Conservation (phyloP, 2,113 vertebrate genomes). For the Nycticebus coucang region DNA sequence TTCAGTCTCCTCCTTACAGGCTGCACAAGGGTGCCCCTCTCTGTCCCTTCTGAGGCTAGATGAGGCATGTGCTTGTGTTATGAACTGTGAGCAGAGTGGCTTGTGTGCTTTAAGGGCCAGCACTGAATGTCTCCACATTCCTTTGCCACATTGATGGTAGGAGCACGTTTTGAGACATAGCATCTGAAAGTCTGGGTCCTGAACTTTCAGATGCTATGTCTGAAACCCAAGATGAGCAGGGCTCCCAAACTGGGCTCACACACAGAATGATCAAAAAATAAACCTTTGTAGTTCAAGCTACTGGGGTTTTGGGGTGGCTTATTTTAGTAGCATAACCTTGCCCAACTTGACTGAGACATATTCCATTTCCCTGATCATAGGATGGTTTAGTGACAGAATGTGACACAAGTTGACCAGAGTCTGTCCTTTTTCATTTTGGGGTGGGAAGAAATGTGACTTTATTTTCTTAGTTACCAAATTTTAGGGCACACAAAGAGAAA, state of each 20-base stretch:
- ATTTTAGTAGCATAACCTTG: not conserved
- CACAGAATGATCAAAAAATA: not conserved
- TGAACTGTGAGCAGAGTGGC: not conserved
- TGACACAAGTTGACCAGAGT: not conserved
- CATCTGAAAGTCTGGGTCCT: not conserved
- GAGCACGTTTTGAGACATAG: not conserved
- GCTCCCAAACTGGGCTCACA: no score
- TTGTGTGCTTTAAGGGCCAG: not conserved
- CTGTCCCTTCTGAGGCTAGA: not conserved
- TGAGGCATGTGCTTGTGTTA: not conserved
- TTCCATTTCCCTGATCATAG: not conserved
- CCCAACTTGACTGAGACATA: not conserved
- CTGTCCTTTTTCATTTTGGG: not conserved
- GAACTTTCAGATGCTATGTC: no score
- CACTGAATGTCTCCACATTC: fast-evolving
- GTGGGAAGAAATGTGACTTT: not conserved
- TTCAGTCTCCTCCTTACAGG: not conserved
- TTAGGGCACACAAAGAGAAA: not conserved
- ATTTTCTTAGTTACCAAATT: not conserved
- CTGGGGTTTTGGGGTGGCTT: not conserved
- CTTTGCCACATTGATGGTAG: not conserved
- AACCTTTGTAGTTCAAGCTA: not conserved
- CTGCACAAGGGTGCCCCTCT: not conserved
- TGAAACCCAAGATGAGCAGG: not conserved
- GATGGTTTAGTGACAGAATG: not conserved